phyloP scores from a whole-genome alignment of 2,113 vertebrate genomes.

The Platysternon megacephalum region DNA sequence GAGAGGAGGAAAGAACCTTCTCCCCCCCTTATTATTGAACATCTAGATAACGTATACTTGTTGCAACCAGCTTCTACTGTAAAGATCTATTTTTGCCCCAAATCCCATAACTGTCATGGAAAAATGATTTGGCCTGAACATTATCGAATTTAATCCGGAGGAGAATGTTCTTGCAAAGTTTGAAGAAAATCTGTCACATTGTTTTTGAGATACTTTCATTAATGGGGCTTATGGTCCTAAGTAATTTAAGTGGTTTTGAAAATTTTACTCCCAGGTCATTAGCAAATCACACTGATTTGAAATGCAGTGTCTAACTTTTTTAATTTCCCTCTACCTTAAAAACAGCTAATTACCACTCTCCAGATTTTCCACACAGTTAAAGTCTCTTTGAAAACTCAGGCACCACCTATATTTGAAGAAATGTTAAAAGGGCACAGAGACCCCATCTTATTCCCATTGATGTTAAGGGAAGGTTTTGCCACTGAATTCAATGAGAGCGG shows the following conservation, averaged over 20 bases:
- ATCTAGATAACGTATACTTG: neutral
- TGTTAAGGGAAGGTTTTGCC: neutral
- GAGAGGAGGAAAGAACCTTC: neutral
- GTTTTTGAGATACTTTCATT: neutral
- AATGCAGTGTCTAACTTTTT: neutral
- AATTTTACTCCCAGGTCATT: neutral
- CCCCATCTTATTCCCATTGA: neutral
- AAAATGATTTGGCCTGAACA: neutral
- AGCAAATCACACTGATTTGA: neutral
- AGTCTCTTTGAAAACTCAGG: neutral
- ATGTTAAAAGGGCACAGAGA: neutral
- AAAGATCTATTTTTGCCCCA: neutral
- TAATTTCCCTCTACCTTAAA: neutral
- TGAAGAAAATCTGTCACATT: neutral
- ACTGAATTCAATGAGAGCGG: neutral
- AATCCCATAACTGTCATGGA: neutral
- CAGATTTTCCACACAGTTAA: neutral
- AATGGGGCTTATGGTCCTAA: neutral
- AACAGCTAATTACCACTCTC: neutral
- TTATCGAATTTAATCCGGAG: neutral
- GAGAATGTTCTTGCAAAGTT: neutral
- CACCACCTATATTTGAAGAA: neutral
- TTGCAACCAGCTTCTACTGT: accelerated
- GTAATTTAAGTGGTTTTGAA: neutral
- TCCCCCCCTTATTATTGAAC: accelerated